Evolutionary conservation across 2,113 vertebrate species (phyloP).

Genomic region (Myrmecobius fasciatus): DNA sequence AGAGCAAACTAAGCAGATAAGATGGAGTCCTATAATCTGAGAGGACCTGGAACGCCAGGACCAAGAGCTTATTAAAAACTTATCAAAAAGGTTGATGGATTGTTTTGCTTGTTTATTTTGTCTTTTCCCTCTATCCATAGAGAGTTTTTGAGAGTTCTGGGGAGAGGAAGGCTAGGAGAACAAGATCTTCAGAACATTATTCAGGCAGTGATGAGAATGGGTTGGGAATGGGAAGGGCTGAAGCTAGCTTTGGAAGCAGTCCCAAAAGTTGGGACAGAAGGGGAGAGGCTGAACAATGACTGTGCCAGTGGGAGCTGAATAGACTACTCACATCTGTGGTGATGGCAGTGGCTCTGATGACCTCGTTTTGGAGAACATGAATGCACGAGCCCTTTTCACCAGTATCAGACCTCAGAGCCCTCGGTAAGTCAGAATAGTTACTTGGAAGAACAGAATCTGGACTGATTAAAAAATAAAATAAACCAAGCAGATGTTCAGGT

Average conservation of each 20-base stretch:
- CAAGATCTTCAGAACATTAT: neutral
- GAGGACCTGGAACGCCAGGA: neutral
- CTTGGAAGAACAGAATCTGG: neutral
- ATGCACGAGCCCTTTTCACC: neutral
- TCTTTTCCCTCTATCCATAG: neutral
- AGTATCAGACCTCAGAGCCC: neutral
- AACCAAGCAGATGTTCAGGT: neutral
- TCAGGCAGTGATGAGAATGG: neutral
- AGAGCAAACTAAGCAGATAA: neutral
- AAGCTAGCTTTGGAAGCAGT: neutral
- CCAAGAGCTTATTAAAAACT: neutral
- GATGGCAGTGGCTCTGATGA: neutral
- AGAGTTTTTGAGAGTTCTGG: too few relatives aligned
- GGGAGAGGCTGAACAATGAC: neutral
- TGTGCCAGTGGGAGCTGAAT: neutral
- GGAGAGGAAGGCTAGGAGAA: neutral
- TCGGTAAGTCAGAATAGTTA: neutral
- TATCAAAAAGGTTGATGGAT: neutral
- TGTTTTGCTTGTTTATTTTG: neutral
- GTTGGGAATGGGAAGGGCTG: neutral
- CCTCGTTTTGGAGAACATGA: neutral
- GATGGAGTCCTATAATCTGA: neutral
- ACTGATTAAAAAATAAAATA: neutral
- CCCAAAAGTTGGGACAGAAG: neutral
- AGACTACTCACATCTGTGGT: neutral